Percentiles rank a stretch among this genome's conserved stretches.
phyloP scores from a whole-genome alignment of 2,888 invertebrate genomes.

The Acanthosepion pharaonis region DNA sequence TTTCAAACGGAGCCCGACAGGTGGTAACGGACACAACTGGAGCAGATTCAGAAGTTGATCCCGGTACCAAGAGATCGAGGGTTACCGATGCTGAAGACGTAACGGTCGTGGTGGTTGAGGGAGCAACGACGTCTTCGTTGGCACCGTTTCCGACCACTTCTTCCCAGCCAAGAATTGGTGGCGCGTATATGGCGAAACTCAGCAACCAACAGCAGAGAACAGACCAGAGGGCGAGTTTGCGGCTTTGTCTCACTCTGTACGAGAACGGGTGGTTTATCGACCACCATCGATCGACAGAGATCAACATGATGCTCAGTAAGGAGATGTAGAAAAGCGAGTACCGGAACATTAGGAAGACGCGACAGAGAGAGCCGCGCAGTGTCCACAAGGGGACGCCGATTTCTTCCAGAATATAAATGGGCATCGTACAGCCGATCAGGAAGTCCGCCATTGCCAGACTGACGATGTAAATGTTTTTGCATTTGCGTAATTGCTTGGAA shows the following conservation, averaged over 20 bases:
- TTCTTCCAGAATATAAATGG: constrained; percentile 58
- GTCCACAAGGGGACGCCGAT: constrained; percentile 56
- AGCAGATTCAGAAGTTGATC: background rate
- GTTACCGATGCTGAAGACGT: background rate
- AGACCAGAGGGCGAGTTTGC: constrained; percentile 57
- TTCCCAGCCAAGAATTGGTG: constrained; percentile 61
- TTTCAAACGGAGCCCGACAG: constrained; percentile 57
- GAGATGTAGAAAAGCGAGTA: constrained; percentile 63
- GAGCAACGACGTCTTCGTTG: constrained; percentile 24
- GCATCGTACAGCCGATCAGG: constrained; percentile 64
- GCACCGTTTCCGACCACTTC: constrained; percentile 48
- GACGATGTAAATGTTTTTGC: constrained; percentile 67
- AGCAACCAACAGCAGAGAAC: constrained; percentile 60
- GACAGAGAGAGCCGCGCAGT: constrained; percentile 54
- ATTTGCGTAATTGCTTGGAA: constrained; percentile 59
- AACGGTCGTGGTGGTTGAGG: background rate
- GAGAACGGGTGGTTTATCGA: constrained; percentile 68
- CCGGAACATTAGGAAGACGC: constrained; percentile 58
- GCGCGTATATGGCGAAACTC: constrained; percentile 61
- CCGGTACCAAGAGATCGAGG: background rate
- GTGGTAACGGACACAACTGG: constrained; percentile 40
- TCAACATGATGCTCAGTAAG: constrained; percentile 65
- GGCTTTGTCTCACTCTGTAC: constrained; percentile 63
- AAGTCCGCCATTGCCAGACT: constrained; percentile 66
- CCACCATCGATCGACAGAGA: constrained; percentile 68